Conservation (phyloP, 2,888 invertebrate species). For the Crepidodera aurea region DNA sequence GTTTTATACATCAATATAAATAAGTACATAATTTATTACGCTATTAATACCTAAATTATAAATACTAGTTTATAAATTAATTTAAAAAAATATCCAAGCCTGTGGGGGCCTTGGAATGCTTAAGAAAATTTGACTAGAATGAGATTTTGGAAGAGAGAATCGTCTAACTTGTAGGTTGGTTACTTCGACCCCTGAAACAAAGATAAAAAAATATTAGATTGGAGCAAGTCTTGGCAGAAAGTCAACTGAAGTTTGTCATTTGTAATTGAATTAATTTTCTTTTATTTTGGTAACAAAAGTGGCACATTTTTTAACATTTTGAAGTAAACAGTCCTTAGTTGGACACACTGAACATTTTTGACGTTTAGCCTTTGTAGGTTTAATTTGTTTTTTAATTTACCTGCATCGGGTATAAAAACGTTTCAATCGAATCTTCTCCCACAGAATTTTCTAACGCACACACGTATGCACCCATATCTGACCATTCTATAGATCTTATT, state of each 20-base stretch:
- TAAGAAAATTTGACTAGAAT: slow-evolving; percentile 51
- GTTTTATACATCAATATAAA: slow-evolving; percentile 49
- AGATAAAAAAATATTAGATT: slow-evolving; percentile 25
- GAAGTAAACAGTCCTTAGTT: too few relatives aligned
- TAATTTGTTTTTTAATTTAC: slow-evolving; percentile 33
- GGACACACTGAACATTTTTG: too few relatives aligned
- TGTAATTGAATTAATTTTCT: too few relatives aligned
- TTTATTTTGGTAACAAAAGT: too few relatives aligned
- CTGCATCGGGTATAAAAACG: slow-evolving; percentile 77
- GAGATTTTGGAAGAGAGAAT: slow-evolving; percentile 38
- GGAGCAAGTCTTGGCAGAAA: not conserved
- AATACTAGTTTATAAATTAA: slow-evolving; percentile 50
- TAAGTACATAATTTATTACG: slow-evolving; percentile 52
- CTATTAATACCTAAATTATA: slow-evolving; percentile 53
- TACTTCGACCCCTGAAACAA: slow-evolving; percentile 49
- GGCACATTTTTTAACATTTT: too few relatives aligned
- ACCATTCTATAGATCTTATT: slow-evolving; percentile 76
- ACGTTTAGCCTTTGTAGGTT: too few relatives aligned
- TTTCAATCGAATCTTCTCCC: slow-evolving; percentile 69
- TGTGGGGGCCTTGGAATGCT: slow-evolving; percentile 43
- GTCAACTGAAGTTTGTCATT: not conserved
- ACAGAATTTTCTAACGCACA: slow-evolving; percentile 76
- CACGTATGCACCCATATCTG: slow-evolving; percentile 83
- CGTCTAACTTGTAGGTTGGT: slow-evolving; percentile 36
- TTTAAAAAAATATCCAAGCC: slow-evolving; percentile 45